Percentiles rank a stretch among this genome's conserved stretches.
Conservation (phyloP, 2,113 vertebrate genomes). For the Zosterops japonicus region DNA sequence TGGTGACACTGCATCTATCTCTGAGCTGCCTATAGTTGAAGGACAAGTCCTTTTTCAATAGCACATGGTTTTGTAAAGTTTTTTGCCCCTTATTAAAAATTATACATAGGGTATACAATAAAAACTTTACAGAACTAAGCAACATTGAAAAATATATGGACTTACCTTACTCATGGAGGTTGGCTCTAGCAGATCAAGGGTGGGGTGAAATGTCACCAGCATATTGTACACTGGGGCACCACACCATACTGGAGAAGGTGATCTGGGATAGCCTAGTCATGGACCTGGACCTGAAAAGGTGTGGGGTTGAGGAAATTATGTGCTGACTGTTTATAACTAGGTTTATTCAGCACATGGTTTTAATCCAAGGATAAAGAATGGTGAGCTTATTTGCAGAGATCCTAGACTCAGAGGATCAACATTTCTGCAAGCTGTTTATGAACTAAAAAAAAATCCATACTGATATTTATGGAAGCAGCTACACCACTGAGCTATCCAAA, state of each 20-base stretch:
- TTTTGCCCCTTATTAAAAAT: conserved; percentile 40
- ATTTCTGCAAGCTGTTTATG: background rate
- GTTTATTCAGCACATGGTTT: conserved; percentile 41
- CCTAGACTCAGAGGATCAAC: background rate
- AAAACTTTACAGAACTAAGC: conserved; percentile 69
- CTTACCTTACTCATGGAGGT: conserved; percentile 14
- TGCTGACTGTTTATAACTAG: conserved; percentile 23
- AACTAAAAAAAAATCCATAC: background rate
- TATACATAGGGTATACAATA: background rate
- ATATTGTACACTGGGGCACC: conserved; percentile 46
- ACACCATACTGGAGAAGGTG: conserved; percentile 42
- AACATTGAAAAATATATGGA: conserved; percentile 54
- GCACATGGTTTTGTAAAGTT: conserved; percentile 65
- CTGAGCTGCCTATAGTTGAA: conserved; percentile 1
- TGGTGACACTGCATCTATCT: conserved; percentile 39
- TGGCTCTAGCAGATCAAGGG: conserved; percentile 42
- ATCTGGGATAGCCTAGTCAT: conserved; percentile 45
- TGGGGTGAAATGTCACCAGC: conserved; percentile 51
- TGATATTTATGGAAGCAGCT: background rate
- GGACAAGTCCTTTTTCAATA: conserved; percentile 59
- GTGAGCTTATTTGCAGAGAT: conserved; percentile 10
- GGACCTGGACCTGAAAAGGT: conserved; percentile 47
- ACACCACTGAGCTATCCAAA: background rate
- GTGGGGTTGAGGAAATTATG: conserved; percentile 46
- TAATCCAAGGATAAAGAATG: background rate